These are phyloP conservation scores for Trichopoda pennipes DNA, from an alignment of 2,888 invertebrate species.

Conservation along the genomic window DNA sequence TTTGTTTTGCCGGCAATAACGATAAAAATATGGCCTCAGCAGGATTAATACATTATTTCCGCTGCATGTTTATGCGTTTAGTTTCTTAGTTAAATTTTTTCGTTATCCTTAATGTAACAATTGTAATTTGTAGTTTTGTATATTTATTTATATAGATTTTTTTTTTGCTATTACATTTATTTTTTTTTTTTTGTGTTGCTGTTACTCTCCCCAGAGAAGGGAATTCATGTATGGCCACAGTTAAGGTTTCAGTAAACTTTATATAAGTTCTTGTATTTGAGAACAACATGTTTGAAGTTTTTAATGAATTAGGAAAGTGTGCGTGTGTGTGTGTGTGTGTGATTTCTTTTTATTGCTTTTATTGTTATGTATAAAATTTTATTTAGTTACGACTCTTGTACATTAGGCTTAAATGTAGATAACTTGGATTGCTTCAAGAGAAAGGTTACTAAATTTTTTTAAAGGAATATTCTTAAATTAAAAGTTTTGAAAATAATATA, in stretches of 20 bases:
- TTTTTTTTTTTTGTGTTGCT: slow-evolving; percentile 29
- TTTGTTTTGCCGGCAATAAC: slow-evolving; percentile 72
- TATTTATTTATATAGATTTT: not conserved
- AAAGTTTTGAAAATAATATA: no score
- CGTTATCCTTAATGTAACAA: not conserved
- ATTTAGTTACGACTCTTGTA: not conserved
- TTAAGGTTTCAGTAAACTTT: slow-evolving; percentile 3
- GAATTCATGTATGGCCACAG: slow-evolving; percentile 32
- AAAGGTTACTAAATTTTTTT: no score
- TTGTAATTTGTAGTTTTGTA: slow-evolving; percentile 29
- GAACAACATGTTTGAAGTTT: not conserved
- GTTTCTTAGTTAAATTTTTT: slow-evolving; percentile 39
- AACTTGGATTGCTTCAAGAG: not conserved
- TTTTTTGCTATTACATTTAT: not conserved
- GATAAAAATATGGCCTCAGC: slow-evolving; percentile 80
- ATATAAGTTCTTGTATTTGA: not conserved
- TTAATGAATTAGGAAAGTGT: not conserved
- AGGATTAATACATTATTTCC: slow-evolving; percentile 80
- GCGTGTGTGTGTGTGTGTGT: not conserved
- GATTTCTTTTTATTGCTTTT: not conserved
- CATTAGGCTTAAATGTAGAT: not conserved
- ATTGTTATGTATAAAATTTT: not conserved
- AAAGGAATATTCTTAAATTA: no score
- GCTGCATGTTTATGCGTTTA: slow-evolving; percentile 64
- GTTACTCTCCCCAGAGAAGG: slow-evolving; percentile 18